Conservation (phyloP, 2,797 vertebrate species). For the Glossophaga mutica region DNA sequence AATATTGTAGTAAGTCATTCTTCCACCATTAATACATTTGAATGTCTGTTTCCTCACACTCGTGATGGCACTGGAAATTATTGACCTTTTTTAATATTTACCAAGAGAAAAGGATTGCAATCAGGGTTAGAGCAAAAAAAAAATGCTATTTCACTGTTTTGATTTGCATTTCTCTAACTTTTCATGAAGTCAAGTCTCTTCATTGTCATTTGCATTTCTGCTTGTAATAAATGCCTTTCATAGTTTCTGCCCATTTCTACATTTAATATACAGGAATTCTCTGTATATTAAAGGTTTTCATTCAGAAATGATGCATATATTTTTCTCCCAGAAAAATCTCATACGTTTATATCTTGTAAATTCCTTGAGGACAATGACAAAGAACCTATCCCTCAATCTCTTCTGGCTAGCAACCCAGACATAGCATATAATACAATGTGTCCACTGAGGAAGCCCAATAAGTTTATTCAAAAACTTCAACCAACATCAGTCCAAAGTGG, state of each 20-base stretch:
- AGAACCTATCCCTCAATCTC: not conserved
- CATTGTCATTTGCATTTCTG: not conserved
- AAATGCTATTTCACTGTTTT: not conserved
- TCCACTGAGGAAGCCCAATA: not conserved
- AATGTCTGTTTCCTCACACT: not conserved
- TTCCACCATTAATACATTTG: not conserved
- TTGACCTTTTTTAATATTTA: not conserved
- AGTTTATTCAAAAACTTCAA: not conserved
- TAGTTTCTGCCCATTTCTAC: not conserved
- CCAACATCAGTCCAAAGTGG: not conserved
- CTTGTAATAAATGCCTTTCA: not conserved
- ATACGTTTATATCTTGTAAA: not conserved
- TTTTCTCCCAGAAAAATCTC: not conserved
- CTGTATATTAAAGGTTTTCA: not conserved
- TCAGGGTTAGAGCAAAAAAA: not conserved
- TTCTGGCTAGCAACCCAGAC: not conserved
- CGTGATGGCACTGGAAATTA: not conserved
- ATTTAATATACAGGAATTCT: not conserved
- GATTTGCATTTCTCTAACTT: not conserved
- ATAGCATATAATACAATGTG: not conserved
- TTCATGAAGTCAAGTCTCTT: not conserved
- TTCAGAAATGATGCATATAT: not conserved
- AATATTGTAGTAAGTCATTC: not conserved
- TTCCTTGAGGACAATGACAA: not conserved
- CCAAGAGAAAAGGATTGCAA: not conserved